Evolutionary conservation across 2,113 vertebrate genomes (phyloP).

Genomic region (Phalacrocorax carbo): DNA sequence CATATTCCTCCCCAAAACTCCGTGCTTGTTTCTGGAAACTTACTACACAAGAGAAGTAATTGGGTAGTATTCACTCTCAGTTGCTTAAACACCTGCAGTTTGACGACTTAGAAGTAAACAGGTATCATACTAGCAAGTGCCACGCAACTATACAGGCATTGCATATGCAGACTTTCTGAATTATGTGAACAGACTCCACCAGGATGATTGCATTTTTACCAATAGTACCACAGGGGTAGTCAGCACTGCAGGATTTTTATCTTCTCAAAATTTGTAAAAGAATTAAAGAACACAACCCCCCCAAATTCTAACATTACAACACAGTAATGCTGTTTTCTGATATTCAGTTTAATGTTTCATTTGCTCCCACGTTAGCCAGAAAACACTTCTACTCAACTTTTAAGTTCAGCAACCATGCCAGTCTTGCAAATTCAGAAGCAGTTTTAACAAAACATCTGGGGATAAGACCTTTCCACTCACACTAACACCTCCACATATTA

Average conservation of each 20-base stretch:
- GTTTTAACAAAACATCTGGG: not conserved
- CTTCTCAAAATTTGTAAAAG: not conserved
- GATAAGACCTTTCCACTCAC: not conserved
- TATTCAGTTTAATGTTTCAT: not conserved
- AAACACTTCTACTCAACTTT: not conserved
- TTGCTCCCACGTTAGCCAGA: not conserved
- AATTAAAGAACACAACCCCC: not conserved
- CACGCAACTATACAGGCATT: not conserved
- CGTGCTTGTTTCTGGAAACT: not conserved
- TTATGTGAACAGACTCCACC: not conserved
- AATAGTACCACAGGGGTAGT: not conserved
- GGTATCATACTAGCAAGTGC: not conserved
- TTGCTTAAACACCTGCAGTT: slow-evolving; percentile 26
- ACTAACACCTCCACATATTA: not conserved
- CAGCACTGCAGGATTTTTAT: not conserved
- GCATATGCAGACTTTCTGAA: not conserved
- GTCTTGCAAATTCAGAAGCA: not conserved
- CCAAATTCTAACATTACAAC: not conserved
- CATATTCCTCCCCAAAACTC: not conserved
- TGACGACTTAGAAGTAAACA: slow-evolving; percentile 16
- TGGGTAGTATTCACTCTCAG: slow-evolving; percentile 13
- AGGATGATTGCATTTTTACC: not conserved
- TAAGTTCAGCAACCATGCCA: not conserved
- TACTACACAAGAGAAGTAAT: not conserved
- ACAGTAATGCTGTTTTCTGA: not conserved